A percentile compares a stretch with the other conserved stretches of the same genome.
Conservation (phyloP, 2,888 invertebrate species). For the Scotopteryx bipunctaria region DNA sequence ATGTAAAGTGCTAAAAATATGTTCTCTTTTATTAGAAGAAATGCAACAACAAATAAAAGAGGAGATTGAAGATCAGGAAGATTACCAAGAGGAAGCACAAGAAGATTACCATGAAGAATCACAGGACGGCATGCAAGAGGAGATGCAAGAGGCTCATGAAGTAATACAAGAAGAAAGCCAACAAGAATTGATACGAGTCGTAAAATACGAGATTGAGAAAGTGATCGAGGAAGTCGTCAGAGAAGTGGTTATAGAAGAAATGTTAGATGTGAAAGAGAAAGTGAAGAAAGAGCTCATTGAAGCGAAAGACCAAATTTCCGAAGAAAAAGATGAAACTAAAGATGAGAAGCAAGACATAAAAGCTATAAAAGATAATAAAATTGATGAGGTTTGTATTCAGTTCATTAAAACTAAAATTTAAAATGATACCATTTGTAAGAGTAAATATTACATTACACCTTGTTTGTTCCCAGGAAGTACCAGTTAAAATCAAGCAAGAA, state of each 20-base stretch:
- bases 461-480: constrained; percentile 11
- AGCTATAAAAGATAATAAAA: background rate
- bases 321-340: constrained; percentile 3
- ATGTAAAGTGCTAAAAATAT: too few relatives aligned
- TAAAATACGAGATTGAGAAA: background rate
- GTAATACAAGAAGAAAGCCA: background rate
- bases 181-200: background rate
- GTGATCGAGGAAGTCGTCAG: constrained; percentile 6
- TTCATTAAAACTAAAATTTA: too few relatives aligned
- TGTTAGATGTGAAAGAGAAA: constrained; percentile 9
- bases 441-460: too few relatives aligned
- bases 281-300: background rate
- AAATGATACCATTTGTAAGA: too few relatives aligned
- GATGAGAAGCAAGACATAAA: constrained; percentile 16
- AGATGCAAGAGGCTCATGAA: constrained; percentile 7
- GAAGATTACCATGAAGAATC: constrained; percentile 13
- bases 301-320: constrained; percentile 1
- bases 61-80: constrained; percentile 20
- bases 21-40: background rate
- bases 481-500: constrained; percentile 14
- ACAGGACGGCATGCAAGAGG: constrained; percentile 5
- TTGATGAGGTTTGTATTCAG: constrained; percentile 1
- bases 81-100: constrained; percentile 6
- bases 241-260: constrained; percentile 5
- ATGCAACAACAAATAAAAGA: constrained; percentile 28